Evolutionary conservation across 2,797 vertebrate genomes (phyloP).

Genomic region (Aselliscus stoliczkanus): DNA sequence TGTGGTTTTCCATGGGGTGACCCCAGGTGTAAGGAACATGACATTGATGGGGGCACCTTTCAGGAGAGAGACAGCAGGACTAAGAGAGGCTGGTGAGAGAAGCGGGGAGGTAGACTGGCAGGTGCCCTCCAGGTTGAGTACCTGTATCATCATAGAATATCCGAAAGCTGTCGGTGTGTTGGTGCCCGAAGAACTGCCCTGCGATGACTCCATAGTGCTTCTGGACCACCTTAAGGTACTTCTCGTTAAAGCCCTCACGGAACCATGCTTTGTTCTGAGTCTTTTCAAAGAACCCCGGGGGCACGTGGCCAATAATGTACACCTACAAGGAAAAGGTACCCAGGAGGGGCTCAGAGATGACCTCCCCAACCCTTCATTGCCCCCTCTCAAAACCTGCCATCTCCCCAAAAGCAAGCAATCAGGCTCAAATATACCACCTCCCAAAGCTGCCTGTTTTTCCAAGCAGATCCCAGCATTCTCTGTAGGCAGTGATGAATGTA

Average conservation of each 20-base stretch:
- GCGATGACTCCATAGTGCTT: slow-evolving; percentile 87
- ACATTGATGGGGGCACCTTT: slow-evolving; percentile 87
- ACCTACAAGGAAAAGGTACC: slow-evolving; percentile 81
- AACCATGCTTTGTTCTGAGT: slow-evolving; percentile 90
- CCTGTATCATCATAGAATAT: slow-evolving; percentile 89
- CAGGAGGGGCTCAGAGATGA: background rate
- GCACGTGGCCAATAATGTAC: slow-evolving; percentile 93
- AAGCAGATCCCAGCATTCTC: no score
- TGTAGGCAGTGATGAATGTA: background rate
- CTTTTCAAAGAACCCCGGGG: slow-evolving; percentile 97
- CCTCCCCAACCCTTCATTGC: background rate
- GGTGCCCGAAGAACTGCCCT: slow-evolving; percentile 97
- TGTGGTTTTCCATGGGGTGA: slow-evolving; percentile 96
- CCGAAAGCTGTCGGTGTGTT: slow-evolving; percentile 94
- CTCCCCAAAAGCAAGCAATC: background rate
- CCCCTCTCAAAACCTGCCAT: background rate
- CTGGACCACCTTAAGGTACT: slow-evolving; percentile 86
- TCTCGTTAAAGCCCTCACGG: slow-evolving; percentile 85
- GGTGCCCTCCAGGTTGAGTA: background rate
- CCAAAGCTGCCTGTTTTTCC: no score
- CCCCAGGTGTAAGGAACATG: slow-evolving; percentile 93
- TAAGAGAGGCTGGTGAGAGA: background rate
- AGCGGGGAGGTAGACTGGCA: background rate
- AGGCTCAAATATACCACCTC: background rate
- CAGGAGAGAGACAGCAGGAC: slow-evolving; percentile 41